Evolutionary conservation across 2,888 invertebrate genomes (phyloP), one percentile per base, ranked within the genome.

Genomic region (Falcaria lacertinaria): DNA sequence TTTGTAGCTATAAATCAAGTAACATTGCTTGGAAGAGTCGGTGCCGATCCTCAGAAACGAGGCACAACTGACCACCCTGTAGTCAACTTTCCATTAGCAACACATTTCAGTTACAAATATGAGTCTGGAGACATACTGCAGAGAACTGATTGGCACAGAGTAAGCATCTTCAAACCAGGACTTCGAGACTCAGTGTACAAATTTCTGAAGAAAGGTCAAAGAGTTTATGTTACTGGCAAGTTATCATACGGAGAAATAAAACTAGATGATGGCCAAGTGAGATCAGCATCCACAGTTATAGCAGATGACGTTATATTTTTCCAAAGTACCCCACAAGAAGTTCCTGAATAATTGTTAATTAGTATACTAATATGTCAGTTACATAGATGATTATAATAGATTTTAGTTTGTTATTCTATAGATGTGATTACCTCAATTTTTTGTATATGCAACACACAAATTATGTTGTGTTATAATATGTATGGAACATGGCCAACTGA

Each of bases 81-180:
- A 16, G 92, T 96, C 19, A 92, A 95, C 54, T 98, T 98, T 80
- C 96, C 97, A 0, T 66, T 98, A 41, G 98, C 98, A 2, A 98
- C 98, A 16, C 96, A 97, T 69, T 92, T 92, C 34, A 96, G 95
- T 73, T 97, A 96, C 77, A 94, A 93, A 68, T 93, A 94, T 80
- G 94, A 94, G 63, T 87, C 91, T 70, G 97, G 96, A 4, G 96
- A 96, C 57, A 90, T 94, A 67, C 83, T 94, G 41, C 96, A 97
- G 71, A 93, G 95, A 62, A 97, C 97, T 6, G 97, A 97, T 58
- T 98, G 98, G 98, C 98, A 98, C 79, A 91, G 96, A 61, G 81
- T 98, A 39, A 94, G 95, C 60, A 94, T 97, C 5, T 98, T 98
- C 74, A 96, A 94, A 67, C 97, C 96, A 2, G 91, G 91, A 42